These are phyloP conservation scores for Tanytarsus gracilentus DNA, from an alignment of 2,888 invertebrate genomes.

Conservation along the genomic window DNA sequence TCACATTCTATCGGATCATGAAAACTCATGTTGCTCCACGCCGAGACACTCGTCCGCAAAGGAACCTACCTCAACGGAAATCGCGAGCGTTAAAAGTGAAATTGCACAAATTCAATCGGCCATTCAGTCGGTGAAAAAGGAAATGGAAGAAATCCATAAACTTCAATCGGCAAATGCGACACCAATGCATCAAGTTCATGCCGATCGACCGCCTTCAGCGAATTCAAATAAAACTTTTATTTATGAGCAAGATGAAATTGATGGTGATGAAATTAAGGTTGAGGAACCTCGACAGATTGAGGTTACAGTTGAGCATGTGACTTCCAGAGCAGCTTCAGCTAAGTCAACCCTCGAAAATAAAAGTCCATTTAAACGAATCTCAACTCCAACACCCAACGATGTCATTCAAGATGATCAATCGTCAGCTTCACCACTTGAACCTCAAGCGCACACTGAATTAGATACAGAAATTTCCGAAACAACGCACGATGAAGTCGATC, in stretches of 20 bases:
- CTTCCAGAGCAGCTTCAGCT: background rate
- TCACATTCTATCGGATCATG: conserved; percentile 22
- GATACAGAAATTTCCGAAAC: background rate
- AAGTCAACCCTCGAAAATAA: conserved; percentile 9
- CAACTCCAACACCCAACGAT: conserved; percentile 17
- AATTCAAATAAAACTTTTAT: conserved; percentile 24
- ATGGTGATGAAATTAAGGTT: background rate
- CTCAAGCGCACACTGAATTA: background rate
- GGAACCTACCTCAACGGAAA: conserved; percentile 9
- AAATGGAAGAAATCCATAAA: conserved; percentile 24
- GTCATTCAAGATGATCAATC: conserved; percentile 16
- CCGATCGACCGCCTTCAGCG: conserved; percentile 7
- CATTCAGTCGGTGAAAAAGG: conserved; percentile 5
- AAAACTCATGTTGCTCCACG: conserved; percentile 11
- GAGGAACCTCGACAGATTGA: background rate
- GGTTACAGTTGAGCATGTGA: background rate
- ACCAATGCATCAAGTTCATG: background rate
- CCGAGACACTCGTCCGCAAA: background rate
- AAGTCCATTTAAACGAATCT: background rate
- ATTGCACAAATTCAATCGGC: conserved; percentile 22
- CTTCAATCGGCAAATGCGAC: background rate
- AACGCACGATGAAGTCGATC: background rate
- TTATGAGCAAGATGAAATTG: conserved; percentile 3
- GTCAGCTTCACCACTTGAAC: conserved; percentile 5
- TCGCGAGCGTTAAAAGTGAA: conserved; percentile 16